Percentiles rank a stretch among this genome's conserved stretches.
Evolutionary conservation across 2,888 invertebrate genomes (phyloP).

Genomic region (Strigamia maritima): DNA sequence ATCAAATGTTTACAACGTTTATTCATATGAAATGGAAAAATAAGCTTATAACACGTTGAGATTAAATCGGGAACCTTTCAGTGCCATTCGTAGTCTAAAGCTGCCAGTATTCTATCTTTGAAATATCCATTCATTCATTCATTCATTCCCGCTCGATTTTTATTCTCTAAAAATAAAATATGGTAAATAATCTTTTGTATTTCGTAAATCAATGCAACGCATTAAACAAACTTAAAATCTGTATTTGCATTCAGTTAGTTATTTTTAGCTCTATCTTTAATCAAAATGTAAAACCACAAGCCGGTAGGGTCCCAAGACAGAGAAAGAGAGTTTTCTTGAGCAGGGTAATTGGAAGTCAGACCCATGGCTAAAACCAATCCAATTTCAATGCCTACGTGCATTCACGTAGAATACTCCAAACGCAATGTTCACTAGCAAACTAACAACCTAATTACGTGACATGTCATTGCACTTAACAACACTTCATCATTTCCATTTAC

Average conservation of each 20-base stretch:
- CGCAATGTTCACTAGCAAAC: neutral
- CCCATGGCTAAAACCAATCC: constrained; percentile 6
- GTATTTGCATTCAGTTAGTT: neutral
- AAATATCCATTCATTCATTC: no score
- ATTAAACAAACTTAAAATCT: no score
- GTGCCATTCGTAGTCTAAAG: no score
- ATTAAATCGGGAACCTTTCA: no score
- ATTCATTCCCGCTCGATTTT: no score
- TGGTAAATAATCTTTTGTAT: no score
- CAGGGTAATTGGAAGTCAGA: constrained; percentile 5
- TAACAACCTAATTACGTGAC: neutral
- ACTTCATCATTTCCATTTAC: neutral
- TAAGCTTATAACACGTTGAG: no score
- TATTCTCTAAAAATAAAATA: neutral
- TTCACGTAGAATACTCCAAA: constrained; percentile 6
- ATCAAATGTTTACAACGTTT: no score
- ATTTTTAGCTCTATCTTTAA: neutral
- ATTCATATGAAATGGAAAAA: no score
- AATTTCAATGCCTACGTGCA: constrained; percentile 20
- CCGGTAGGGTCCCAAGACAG: neutral
- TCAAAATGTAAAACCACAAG: constrained; percentile 8
- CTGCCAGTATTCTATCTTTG: no score
- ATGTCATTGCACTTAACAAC: neutral
- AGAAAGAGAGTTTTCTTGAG: neutral
- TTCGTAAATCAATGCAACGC: neutral